phyloP scores from a whole-genome alignment of 1,140 invertebrate species.

The Drosophila bipectinata region DNA sequence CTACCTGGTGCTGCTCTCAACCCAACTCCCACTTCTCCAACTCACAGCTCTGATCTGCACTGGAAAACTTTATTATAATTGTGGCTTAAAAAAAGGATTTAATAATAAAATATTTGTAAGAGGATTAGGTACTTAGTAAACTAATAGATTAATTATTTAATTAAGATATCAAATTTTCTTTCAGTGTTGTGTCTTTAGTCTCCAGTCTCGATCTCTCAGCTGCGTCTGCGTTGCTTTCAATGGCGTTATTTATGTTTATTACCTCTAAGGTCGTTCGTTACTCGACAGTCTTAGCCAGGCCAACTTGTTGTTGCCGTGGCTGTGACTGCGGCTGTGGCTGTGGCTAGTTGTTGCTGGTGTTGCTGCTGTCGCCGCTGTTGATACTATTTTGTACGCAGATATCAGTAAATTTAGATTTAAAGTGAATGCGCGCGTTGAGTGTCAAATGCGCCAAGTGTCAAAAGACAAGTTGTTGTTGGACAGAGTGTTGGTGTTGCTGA shows the following conservation, averaged over 20 bases:
- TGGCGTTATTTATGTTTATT: slow-evolving; percentile 83
- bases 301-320: slow-evolving; percentile 53
- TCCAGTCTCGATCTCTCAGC: slow-evolving; percentile 54
- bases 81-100: too few species aligned
- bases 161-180: background rate
- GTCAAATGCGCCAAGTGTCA: slow-evolving; percentile 83
- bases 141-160: background rate
- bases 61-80: background rate
- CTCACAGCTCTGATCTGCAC: slow-evolving; percentile 20
- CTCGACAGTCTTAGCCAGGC: slow-evolving; percentile 66
- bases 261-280: slow-evolving; percentile 83
- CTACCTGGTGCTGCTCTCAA: slow-evolving; percentile 22
- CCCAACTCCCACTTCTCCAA: slow-evolving; percentile 29
- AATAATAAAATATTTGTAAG: background rate
- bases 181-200: slow-evolving; percentile 35
- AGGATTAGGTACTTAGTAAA: too few species aligned
- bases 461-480: slow-evolving; percentile 63
- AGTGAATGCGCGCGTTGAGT: slow-evolving; percentile 83
- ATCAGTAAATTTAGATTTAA: slow-evolving; percentile 83
- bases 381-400: slow-evolving; percentile 83
- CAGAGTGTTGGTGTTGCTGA: slow-evolving; percentile 12
- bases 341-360: slow-evolving; percentile 46
- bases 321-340: slow-evolving; percentile 15
- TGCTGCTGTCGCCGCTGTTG: slow-evolving; percentile 77
- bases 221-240: slow-evolving; percentile 77